Base-by-base conservation (phyloP, 1,140 invertebrate genomes). In the Archivesica marissinica region DNA sequence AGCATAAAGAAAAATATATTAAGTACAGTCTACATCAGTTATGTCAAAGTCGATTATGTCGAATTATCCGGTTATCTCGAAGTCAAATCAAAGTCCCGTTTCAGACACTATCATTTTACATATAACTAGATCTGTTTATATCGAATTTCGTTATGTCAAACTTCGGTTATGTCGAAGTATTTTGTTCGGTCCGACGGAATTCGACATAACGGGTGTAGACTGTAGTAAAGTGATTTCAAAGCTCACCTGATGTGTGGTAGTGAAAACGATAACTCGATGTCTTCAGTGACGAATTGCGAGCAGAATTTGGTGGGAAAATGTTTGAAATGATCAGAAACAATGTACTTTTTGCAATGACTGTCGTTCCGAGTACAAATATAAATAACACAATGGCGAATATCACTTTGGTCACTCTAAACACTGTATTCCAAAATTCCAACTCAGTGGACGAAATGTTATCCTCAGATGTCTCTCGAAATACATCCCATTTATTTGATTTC, bases 341-440 rank as follows among this genome's bases (percentile, higher is more conserved):
- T 28, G 81, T 84, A 44, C 70, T 74, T 59, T 84, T 84, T 1
- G 81, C 75, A 15, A 84, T 76, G 17, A 84, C 56, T 17, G 52
- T 38, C 15, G 52, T 35, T 7, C 81, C 81, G 2, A 84, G 81
- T 15, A 84, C 70, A 44, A 84, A 76, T 20, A 50, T 39, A 38
- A 82, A 82, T 33, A 82, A 59, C 39, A 82, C 74, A 2, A 82
- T 44, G 9, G 66, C 13, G 35, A 74, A 72, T 20, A 82, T 72
- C 6, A 82, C 52, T 72, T 82, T 82, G 17, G 79, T 82, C 38
- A 82, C 50, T 25, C 33, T 44, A 41, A 82, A 82, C 0, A 82
- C 52, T 39, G 35, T 82, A 25, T 82, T 56, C 79, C 79, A 82
- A 20, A 72, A 54, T 9, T 70, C 28, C 2, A 70, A 6, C 0